These are phyloP conservation scores for Holothuria scabra DNA, from an alignment of 53 echinoderm and acorn worm species.

Conservation along the genomic window DNA sequence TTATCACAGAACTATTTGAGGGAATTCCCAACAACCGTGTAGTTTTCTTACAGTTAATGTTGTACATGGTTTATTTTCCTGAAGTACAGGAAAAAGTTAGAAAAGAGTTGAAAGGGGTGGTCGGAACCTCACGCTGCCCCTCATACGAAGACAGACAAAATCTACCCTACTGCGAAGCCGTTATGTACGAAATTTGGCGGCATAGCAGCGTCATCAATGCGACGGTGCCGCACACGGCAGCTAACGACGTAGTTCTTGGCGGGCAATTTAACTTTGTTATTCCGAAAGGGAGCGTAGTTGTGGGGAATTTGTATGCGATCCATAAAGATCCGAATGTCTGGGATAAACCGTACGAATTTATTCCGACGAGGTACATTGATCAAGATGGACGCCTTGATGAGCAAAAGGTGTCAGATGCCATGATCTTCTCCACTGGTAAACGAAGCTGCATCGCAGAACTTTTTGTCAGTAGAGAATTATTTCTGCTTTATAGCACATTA, in stretches of 20 bases:
- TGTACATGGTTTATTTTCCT: constrained; percentile 38
- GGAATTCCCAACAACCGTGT: neutral
- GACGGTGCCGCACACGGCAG: constrained; percentile 12
- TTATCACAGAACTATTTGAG: constrained; percentile 6
- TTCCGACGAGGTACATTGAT: constrained; percentile 1
- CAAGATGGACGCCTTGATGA: constrained; percentile 8
- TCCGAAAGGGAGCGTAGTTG: constrained; percentile 1
- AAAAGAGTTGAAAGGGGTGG: constrained; percentile 1
- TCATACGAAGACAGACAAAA: constrained; percentile 1
- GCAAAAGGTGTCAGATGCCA: constrained; percentile 11
- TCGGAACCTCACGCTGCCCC: constrained; percentile 11
- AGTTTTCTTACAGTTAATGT: constrained; percentile 1
- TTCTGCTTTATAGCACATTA: constrained; percentile 23
- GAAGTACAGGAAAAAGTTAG: constrained; percentile 36
- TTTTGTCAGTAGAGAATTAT: neutral
- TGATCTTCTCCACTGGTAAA: constrained; percentile 35
- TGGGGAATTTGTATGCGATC: constrained; percentile 1
- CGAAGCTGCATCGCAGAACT: constrained; percentile 27
- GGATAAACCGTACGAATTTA: constrained; percentile 12
- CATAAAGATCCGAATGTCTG: constrained; percentile 19
- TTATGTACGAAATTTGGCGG: constrained; percentile 32
- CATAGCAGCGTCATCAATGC: constrained; percentile 24
- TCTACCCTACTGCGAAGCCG: constrained; percentile 14
- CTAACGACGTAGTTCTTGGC: constrained; percentile 13
- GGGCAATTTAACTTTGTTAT: neutral